Conservation (phyloP, 2,797 vertebrate genomes). For the Rhinatrema bivittatum region DNA sequence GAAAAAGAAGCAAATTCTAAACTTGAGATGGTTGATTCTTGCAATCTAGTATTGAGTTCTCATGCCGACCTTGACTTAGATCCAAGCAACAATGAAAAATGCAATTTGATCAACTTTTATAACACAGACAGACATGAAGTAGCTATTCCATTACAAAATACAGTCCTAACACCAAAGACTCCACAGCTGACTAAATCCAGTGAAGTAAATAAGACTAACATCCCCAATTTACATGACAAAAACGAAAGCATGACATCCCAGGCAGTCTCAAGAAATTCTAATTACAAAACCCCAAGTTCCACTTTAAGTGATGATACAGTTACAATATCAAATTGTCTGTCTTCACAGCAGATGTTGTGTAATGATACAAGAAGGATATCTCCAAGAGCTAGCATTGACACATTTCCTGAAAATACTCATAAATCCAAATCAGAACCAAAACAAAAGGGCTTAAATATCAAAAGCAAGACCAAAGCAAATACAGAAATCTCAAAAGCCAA, state of each 20-base stretch:
- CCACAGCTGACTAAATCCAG: constrained; percentile 48
- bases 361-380: constrained; percentile 43
- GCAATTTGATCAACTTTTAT: constrained; percentile 4
- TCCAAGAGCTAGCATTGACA: constrained; percentile 40
- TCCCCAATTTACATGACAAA: constrained; percentile 32
- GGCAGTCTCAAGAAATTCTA: constrained; percentile 30
- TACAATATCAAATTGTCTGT: constrained; percentile 16
- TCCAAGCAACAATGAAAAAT: constrained; percentile 18
- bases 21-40: background rate
- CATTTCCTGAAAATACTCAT: constrained; percentile 50
- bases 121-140: constrained; percentile 23
- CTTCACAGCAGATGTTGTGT: constrained; percentile 31
- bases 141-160: constrained; percentile 17
- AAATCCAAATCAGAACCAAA: constrained; percentile 56
- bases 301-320: constrained; percentile 36
- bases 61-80: background rate
- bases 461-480: constrained; percentile 54
- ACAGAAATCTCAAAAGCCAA: constrained; percentile 32
- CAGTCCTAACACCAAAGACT: constrained; percentile 31
- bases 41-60: constrained; percentile 1
- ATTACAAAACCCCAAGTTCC: constrained; percentile 37
- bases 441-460: constrained; percentile 68
- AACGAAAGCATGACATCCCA: constrained; percentile 41
- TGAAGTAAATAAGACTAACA: constrained; percentile 36
- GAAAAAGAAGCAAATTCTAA: constrained; percentile 10